These are phyloP conservation scores for Microctonus aethiopoides DNA, from an alignment of 2,888 invertebrate genomes.

Conservation along the genomic window DNA sequence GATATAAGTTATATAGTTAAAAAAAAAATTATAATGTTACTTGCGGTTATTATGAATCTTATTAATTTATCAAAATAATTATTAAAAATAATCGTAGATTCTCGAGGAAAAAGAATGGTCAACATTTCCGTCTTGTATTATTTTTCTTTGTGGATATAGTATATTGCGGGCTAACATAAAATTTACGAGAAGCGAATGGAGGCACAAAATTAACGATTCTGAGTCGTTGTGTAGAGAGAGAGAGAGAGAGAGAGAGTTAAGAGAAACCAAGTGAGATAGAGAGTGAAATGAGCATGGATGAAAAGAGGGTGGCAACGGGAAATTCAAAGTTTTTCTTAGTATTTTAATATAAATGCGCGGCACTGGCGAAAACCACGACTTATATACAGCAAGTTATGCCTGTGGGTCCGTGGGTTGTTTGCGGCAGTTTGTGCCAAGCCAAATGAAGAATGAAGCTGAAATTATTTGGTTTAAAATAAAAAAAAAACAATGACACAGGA, in stretches of 20 bases:
- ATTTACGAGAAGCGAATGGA: conserved; percentile 67
- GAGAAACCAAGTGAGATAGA: not conserved
- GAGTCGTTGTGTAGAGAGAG: conserved; percentile 41
- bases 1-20: no score
- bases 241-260: conserved; percentile 34
- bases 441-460: conserved; percentile 68
- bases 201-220: conserved; percentile 68
- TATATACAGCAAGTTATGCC: conserved; percentile 46
- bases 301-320: conserved; percentile 44
- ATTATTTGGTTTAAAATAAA: conserved; percentile 60
- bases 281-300: conserved; percentile 25
- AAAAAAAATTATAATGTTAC: no score
- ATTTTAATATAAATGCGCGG: conserved; percentile 68
- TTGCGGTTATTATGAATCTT: not conserved
- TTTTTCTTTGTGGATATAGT: conserved; percentile 49
- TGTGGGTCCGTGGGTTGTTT: conserved; percentile 60
- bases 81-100: conserved; percentile 58
- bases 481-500: conserved; percentile 67
- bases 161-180: conserved; percentile 44
- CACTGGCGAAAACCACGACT: conserved; percentile 53
- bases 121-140: conserved; percentile 67
- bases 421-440: conserved; percentile 68
- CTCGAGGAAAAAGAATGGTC: conserved; percentile 64
- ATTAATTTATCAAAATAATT: conserved; percentile 40
- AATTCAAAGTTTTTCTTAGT: conserved; percentile 65